Evolutionary conservation across 2,113 vertebrate genomes (phyloP).

Genomic region (Trinectes maculatus): DNA sequence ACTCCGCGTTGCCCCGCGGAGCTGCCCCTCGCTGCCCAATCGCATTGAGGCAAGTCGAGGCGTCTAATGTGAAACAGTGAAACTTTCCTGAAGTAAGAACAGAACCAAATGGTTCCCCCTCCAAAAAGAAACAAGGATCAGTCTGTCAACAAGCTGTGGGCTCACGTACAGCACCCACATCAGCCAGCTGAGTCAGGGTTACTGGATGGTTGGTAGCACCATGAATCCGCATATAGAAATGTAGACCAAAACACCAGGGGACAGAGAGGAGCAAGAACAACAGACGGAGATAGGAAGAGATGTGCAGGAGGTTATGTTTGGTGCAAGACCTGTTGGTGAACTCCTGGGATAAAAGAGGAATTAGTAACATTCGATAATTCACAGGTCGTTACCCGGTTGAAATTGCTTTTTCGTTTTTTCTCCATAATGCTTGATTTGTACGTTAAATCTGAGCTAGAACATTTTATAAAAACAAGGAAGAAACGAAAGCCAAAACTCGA

Average conservation of each 20-base stretch:
- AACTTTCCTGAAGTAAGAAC: slow-evolving; percentile 83
- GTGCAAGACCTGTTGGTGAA: slow-evolving; percentile 90
- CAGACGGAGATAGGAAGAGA: slow-evolving; percentile 30
- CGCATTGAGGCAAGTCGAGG: slow-evolving; percentile 70
- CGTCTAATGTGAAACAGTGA: slow-evolving; percentile 50
- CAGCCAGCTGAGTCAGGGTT: slow-evolving; percentile 94
- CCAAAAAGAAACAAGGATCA: slow-evolving; percentile 37
- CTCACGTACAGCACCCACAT: slow-evolving; percentile 76
- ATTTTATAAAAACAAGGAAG: slow-evolving; percentile 65
- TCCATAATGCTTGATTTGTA: slow-evolving; percentile 88
- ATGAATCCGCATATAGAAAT: slow-evolving; percentile 91
- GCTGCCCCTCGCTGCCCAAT: slow-evolving; percentile 81
- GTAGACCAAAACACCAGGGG: slow-evolving; percentile 31
- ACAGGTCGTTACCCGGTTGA: slow-evolving; percentile 90
- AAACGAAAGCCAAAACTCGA: slow-evolving; percentile 88
- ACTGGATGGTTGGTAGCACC: slow-evolving; percentile 96
- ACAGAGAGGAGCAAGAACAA: slow-evolving; percentile 6
- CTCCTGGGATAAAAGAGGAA: slow-evolving; percentile 82
- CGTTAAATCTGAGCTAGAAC: slow-evolving; percentile 93
- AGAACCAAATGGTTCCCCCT: slow-evolving; percentile 70
- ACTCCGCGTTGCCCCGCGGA: slow-evolving; percentile 70
- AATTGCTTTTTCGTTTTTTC: slow-evolving; percentile 91
- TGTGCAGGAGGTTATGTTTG: slow-evolving; percentile 74
- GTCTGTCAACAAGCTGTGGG: slow-evolving; percentile 64
- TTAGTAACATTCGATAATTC: slow-evolving; percentile 82